phyloP scores from a whole-genome alignment of 2,888 invertebrate genomes.

The Yponomeuta sedellus region DNA sequence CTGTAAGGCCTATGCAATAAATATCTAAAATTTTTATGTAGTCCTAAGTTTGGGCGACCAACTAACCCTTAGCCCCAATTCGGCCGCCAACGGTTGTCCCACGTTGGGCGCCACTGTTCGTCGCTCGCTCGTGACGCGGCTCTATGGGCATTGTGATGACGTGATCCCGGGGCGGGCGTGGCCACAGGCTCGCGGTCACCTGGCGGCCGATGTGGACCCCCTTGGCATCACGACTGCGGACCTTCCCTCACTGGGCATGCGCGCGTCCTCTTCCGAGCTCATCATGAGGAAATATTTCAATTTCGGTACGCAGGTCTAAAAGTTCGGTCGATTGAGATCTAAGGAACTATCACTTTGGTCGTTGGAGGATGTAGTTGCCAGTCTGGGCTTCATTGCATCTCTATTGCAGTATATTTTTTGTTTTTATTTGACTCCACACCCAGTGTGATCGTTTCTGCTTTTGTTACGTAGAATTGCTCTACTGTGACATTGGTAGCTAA shows the following conservation, averaged over 20 bases:
- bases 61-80: not conserved
- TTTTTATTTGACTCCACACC: constrained; percentile 29
- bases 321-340: not conserved
- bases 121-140: constrained; percentile 12
- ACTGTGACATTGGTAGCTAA: constrained; percentile 11
- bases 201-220: constrained; percentile 95
- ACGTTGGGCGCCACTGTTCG: constrained; percentile 5
- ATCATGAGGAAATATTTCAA: constrained; percentile 77
- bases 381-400: not conserved
- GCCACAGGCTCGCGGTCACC: constrained; percentile 92
- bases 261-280: constrained; percentile 71
- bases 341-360: constrained; percentile 42
- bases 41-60: too few species aligned
- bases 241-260: constrained; percentile 73
- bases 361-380: constrained; percentile 23
- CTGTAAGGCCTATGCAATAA: too few species aligned
- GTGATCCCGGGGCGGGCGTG: constrained; percentile 34
- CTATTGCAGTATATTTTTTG: not conserved
- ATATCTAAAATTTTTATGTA: too few species aligned
- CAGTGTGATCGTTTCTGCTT: constrained; percentile 32
- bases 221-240: constrained; percentile 90
- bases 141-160: constrained; percentile 10
- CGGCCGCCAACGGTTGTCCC: constrained; percentile 20
- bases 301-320: constrained; percentile 58
- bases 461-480: constrained; percentile 8